Conservation (phyloP, 2,888 invertebrate genomes). For the Polylopha cassiicola region DNA sequence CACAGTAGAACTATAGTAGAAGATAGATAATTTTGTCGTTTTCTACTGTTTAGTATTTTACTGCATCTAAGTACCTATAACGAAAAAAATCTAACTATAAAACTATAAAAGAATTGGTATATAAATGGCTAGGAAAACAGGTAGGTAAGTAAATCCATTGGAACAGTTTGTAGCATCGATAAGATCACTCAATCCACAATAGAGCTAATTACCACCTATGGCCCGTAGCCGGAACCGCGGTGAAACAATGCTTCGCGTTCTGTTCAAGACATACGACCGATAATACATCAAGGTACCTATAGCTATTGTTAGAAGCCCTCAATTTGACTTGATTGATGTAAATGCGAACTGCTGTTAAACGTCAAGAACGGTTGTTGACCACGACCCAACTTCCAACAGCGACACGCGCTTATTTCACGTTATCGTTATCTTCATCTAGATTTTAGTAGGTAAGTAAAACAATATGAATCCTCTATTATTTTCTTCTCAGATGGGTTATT, state of each 20-base stretch:
- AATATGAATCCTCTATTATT: no score
- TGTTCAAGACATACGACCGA: slow-evolving; percentile 37
- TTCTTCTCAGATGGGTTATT: no score
- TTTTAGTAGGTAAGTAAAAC: no score
- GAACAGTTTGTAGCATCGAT: slow-evolving; percentile 63
- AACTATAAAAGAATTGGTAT: no score
- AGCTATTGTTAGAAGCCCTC: not conserved
- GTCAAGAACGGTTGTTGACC: slow-evolving; percentile 1
- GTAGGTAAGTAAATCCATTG: slow-evolving; percentile 68
- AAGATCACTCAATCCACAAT: slow-evolving; percentile 66
- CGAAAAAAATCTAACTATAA: not conserved
- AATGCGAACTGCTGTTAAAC: not conserved
- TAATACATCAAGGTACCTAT: slow-evolving; percentile 34
- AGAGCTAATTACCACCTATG: slow-evolving; percentile 66
- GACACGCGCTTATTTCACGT: no score
- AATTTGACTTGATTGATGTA: slow-evolving; percentile 2
- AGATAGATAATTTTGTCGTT: not conserved
- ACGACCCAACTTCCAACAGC: no score
- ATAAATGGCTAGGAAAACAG: slow-evolving; percentile 49
- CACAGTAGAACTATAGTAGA: no score
- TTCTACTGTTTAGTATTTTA: not conserved
- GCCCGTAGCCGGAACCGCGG: slow-evolving; percentile 48
- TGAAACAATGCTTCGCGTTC: slow-evolving; percentile 53
- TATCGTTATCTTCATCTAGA: no score
- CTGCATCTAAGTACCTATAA: not conserved